phyloP scores from a whole-genome alignment of 2,888 invertebrate genomes.

The Oeneis ivallda region DNA sequence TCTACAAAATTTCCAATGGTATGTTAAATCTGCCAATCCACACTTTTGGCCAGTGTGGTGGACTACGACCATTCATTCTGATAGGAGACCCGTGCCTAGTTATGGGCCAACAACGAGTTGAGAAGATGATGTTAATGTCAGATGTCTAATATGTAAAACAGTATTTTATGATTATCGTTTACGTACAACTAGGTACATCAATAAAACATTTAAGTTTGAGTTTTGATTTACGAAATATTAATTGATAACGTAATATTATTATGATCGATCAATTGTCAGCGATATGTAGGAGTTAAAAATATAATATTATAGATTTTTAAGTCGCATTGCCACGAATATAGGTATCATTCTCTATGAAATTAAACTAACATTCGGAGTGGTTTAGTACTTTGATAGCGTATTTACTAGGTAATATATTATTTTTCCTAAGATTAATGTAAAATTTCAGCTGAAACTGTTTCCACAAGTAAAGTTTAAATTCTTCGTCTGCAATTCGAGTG shows the following conservation, averaged over 20 bases:
- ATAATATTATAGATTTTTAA: too few relatives aligned
- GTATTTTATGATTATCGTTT: too few relatives aligned
- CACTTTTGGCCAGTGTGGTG: too few relatives aligned
- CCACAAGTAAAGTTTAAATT: background rate
- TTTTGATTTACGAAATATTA: background rate
- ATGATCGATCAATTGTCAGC: slow-evolving; percentile 12
- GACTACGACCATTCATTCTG: too few relatives aligned
- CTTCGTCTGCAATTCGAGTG: background rate
- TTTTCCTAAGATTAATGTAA: background rate
- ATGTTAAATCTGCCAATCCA: too few relatives aligned
- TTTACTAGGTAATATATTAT: background rate
- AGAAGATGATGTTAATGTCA: too few relatives aligned
- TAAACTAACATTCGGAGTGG: background rate
- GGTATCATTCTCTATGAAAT: background rate
- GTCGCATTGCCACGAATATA: slow-evolving; percentile 3
- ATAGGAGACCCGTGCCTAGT: too few relatives aligned
- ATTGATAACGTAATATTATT: background rate
- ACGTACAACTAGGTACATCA: background rate
- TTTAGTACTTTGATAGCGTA: background rate
- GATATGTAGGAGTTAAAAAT: background rate
- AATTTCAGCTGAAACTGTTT: background rate
- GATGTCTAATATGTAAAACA: too few relatives aligned
- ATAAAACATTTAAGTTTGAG: background rate
- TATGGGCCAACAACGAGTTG: too few relatives aligned
- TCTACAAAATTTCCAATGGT: too few relatives aligned